phyloP scores from a whole-genome alignment of 1,140 invertebrate genomes.

The Saccostrea cuccullata region DNA sequence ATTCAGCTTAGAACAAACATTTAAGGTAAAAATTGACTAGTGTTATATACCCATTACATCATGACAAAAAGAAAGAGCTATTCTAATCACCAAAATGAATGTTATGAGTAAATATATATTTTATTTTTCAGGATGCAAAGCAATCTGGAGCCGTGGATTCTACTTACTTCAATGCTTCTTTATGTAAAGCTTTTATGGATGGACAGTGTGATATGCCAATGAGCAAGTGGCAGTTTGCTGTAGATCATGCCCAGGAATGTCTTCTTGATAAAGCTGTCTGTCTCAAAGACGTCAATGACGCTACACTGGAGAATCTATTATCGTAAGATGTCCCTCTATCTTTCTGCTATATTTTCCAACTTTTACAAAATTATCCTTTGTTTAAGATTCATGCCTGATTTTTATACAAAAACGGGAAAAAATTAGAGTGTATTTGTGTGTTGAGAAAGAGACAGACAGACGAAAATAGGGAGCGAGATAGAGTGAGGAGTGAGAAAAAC shows the following conservation, averaged over 20 bases:
- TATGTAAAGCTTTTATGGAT: slow-evolving; percentile 1
- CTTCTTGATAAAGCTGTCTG: slow-evolving; percentile 7
- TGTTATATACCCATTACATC: background rate
- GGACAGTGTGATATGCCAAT: background rate
- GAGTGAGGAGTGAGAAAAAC: too few species aligned
- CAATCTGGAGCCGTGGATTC: background rate
- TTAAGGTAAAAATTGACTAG: background rate
- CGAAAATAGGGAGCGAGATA: too few species aligned
- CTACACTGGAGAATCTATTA: background rate
- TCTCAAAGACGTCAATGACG: background rate
- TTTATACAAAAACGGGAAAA: too few species aligned
- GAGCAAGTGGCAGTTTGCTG: background rate
- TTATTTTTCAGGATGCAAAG: background rate
- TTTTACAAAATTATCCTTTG: too few species aligned
- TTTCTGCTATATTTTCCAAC: background rate
- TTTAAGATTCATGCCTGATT: too few species aligned
- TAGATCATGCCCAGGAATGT: slow-evolving; percentile 4
- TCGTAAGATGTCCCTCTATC: slow-evolving; percentile 5
- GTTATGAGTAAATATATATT: background rate
- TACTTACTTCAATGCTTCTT: background rate
- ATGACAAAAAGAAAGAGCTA: background rate
- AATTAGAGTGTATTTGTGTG: too few species aligned
- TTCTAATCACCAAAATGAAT: background rate
- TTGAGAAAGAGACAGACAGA: too few species aligned
- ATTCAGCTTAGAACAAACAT: slow-evolving; percentile 10